phyloP scores from a whole-genome alignment of 1,140 invertebrate genomes.

The Pantala flavescens region DNA sequence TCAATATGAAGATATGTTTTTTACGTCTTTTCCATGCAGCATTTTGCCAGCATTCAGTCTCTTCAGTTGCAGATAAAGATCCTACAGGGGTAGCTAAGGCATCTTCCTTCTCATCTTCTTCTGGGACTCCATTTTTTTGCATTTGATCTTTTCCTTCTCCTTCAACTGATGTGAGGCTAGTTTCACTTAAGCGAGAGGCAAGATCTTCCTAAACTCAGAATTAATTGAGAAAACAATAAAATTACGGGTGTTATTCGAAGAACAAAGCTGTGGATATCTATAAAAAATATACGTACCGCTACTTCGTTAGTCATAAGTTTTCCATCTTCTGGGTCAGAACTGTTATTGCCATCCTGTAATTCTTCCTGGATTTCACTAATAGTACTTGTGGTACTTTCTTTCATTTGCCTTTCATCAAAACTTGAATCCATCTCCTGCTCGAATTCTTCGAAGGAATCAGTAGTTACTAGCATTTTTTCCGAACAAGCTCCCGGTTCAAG shows the following conservation, averaged over 20 bases:
- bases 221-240: not conserved
- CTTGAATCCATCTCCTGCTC: slow-evolving; percentile 51
- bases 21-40: slow-evolving; percentile 66
- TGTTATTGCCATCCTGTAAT: slow-evolving; percentile 31
- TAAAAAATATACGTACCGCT: not conserved
- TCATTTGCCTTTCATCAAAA: slow-evolving; percentile 41
- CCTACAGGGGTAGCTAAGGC: slow-evolving; percentile 14
- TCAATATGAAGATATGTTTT: slow-evolving; percentile 90
- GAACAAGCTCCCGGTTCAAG: slow-evolving; percentile 44
- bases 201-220: slow-evolving; percentile 31
- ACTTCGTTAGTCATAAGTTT: not conserved
- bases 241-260: no score
- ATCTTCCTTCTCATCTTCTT: slow-evolving; percentile 13
- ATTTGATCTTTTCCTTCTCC: not conserved
- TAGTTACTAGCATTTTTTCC: slow-evolving; percentile 56
- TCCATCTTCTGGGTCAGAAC: not conserved
- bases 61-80: slow-evolving; percentile 24
- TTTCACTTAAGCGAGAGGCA: slow-evolving; percentile 31
- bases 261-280: no score
- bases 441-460: slow-evolving; percentile 57
- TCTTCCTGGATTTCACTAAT: slow-evolving; percentile 47
- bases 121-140: not conserved
- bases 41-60: slow-evolving; percentile 44
- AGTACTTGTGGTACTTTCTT: slow-evolving; percentile 36
- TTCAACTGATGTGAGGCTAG: slow-evolving; percentile 20